Evolutionary conservation across 2,888 invertebrate genomes (phyloP).

Genomic region (Drosophila infuscata): DNA sequence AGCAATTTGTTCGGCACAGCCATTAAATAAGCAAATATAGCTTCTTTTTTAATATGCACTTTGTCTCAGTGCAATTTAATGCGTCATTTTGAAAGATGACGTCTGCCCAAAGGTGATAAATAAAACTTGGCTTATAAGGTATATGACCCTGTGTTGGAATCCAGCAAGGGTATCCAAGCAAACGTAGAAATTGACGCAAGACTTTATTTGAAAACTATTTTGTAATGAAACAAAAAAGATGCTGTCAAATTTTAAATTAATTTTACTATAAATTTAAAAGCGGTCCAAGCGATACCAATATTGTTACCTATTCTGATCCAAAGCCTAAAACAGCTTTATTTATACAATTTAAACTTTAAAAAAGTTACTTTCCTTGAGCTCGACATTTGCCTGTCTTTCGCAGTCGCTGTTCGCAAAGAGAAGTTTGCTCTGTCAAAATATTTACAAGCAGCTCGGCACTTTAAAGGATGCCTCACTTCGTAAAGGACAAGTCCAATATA

Average conservation of each 20-base stretch:
- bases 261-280: background rate
- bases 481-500: constrained; percentile 31
- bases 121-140: background rate
- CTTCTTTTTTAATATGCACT: constrained; percentile 51
- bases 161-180: background rate
- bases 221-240: background rate
- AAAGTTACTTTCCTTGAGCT: background rate
- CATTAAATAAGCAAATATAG: constrained; percentile 42
- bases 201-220: background rate
- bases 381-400: background rate
- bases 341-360: background rate
- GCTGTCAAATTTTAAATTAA: background rate
- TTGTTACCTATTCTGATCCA: background rate
- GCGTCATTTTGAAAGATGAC: constrained; percentile 17
- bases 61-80: constrained; percentile 39
- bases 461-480: constrained; percentile 59
- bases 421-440: constrained; percentile 56
- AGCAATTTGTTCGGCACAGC: constrained; percentile 64
- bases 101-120: background rate
- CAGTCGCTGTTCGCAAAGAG: constrained; percentile 2
- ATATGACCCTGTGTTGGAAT: background rate
- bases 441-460: constrained; percentile 58
- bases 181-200: constrained; percentile 13
- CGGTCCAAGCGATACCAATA: background rate
- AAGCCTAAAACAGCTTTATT: background rate